A percentile compares a stretch with the other conserved stretches of the same genome.
Conservation (phyloP, 1,140 invertebrate genomes). For the Scaptomyza pallida region DNA sequence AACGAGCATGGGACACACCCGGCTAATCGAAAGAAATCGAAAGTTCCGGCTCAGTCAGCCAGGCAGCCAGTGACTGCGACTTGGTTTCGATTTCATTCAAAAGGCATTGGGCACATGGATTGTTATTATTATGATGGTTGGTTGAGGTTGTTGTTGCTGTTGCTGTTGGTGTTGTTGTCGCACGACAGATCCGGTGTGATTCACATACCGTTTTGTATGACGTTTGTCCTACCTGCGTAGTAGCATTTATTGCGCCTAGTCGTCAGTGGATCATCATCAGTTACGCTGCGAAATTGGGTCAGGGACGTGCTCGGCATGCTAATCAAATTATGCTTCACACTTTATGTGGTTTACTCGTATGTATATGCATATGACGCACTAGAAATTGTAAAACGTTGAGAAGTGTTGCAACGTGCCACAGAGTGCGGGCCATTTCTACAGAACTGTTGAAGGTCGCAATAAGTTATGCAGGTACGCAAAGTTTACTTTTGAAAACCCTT, state of each 20-base stretch:
- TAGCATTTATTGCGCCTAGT: constrained; percentile 39
- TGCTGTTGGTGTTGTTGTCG: constrained; percentile 25
- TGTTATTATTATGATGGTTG: constrained; percentile 22
- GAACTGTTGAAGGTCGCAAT: constrained; percentile 27
- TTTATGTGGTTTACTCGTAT: constrained; percentile 12
- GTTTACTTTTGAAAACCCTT: not conserved
- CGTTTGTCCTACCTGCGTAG: constrained; percentile 40
- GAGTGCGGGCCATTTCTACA: constrained; percentile 20
- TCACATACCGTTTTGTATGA: constrained; percentile 53
- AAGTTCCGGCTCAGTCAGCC: constrained; percentile 57
- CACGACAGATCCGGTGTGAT: constrained; percentile 63
- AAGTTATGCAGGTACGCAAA: not conserved
- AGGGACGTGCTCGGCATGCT: constrained; percentile 78
- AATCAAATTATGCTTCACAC: constrained; percentile 57
- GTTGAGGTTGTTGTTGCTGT: constrained; percentile 7
- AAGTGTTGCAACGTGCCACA: constrained; percentile 30
- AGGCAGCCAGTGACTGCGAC: not conserved
- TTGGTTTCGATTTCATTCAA: constrained; percentile 74
- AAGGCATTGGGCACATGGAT: constrained; percentile 43
- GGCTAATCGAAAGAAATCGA: constrained; percentile 75
- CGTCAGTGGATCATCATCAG: constrained; percentile 35
- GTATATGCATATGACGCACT: constrained; percentile 54
- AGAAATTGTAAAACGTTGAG: constrained; percentile 35
- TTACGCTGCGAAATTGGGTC: constrained; percentile 63
- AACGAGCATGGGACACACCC: constrained; percentile 35